Percentiles rank a stretch among this genome's conserved stretches.
Conservation (phyloP, 2,113 vertebrate genomes). For the Anser brachyrhynchus region DNA sequence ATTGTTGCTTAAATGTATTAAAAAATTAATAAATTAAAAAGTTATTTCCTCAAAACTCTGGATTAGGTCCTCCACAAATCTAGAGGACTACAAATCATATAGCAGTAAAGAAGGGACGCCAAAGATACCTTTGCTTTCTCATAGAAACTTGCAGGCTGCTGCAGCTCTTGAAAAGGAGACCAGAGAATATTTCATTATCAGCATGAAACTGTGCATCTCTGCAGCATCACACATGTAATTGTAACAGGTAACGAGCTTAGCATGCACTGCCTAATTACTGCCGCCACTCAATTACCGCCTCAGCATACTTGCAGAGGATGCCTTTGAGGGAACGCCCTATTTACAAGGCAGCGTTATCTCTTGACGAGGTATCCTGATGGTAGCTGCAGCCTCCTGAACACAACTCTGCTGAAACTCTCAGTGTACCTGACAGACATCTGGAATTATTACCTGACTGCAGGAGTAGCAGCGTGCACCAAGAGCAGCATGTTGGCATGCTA, state of each 20-base stretch:
- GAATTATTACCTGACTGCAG: neutral
- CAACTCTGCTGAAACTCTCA: too few relatives aligned
- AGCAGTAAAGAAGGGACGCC: slow-evolving; percentile 13
- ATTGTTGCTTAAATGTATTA: slow-evolving; percentile 24
- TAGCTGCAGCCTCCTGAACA: neutral
- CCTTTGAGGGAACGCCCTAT: neutral
- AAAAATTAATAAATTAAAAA: neutral
- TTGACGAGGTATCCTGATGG: neutral
- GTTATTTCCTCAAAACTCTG: slow-evolving; percentile 22
- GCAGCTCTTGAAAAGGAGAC: neutral
- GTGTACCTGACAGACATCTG: neutral
- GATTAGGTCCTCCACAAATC: slow-evolving; percentile 5
- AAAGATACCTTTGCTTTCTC: neutral
- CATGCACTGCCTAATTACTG: neutral
- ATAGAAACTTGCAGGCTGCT: neutral
- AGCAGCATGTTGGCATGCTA: too few relatives aligned
- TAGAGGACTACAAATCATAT: neutral
- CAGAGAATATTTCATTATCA: neutral
- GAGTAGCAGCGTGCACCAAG: fast-evolving
- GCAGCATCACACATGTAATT: neutral
- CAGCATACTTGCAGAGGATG: too few relatives aligned
- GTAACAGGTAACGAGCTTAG: neutral
- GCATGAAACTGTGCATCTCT: neutral
- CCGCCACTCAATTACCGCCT: neutral
- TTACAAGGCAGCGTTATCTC: neutral